Evolutionary conservation across 1,140 invertebrate species (phyloP).

Genomic region (Platyscapa corneri): DNA sequence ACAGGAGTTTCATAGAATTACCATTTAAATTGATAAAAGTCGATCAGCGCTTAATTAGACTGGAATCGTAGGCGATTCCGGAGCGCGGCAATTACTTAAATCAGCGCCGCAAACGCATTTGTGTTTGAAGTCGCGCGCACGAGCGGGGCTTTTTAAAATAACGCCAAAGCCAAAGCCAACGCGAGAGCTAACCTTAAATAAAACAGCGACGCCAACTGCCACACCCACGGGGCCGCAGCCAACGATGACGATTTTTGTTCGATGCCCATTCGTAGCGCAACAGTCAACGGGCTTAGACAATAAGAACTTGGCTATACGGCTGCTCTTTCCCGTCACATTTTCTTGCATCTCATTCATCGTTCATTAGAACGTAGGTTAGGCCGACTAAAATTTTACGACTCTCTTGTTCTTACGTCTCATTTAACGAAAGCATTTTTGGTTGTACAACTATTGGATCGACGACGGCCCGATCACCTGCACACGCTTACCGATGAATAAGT

Average conservation of each 20-base stretch:
- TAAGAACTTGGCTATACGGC: constrained; percentile 63
- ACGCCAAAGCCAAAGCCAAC: no score
- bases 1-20: background rate
- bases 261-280: constrained; percentile 59
- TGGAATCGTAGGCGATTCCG: background rate
- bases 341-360: constrained; percentile 45
- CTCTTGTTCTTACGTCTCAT: background rate
- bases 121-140: background rate
- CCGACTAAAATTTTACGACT: background rate
- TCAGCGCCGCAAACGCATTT: background rate
- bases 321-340: constrained; percentile 49
- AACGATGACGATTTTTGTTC: constrained; percentile 66
- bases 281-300: constrained; percentile 63
- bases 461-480: background rate
- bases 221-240: constrained; percentile 65
- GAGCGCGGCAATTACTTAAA: background rate
- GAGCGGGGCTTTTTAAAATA: background rate
- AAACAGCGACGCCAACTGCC: constrained; percentile 63
- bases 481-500: background rate
- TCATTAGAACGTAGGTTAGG: constrained; percentile 28
- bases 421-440: background rate
- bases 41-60: background rate
- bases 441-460: background rate
- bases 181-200: constrained; percentile 64
- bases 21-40: background rate